A percentile compares a stretch with the other conserved stretches of the same genome.
phyloP scores from a whole-genome alignment of 2,113 vertebrate genomes.

The Tamias sibiricus region DNA sequence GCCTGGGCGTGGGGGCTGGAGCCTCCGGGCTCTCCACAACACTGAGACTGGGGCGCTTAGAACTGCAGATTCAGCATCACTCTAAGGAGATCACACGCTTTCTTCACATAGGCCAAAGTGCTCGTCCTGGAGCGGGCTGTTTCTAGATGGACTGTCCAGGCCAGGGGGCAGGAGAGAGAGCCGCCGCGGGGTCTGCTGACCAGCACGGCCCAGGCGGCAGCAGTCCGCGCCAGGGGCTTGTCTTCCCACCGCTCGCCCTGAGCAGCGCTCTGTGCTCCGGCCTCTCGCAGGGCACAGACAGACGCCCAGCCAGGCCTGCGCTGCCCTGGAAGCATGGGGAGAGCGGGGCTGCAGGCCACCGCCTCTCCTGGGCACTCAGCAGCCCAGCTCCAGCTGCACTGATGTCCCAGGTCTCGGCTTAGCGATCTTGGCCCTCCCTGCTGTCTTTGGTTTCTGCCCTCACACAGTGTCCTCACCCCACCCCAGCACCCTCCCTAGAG shows the following conservation, averaged over 20 bases:
- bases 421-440: too few relatives aligned
- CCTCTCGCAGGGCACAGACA: fast-evolving
- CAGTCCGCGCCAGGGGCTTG: fast-evolving
- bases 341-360: too few relatives aligned
- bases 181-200: background rate
- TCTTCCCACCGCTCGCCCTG: background rate
- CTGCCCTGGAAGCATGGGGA: background rate
- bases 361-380: background rate
- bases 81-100: background rate
- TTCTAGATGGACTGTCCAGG: background rate
- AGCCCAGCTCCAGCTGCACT: too few relatives aligned
- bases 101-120: background rate
- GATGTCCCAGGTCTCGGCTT: too few relatives aligned
- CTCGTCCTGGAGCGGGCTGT: background rate
- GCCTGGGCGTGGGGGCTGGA: too few relatives aligned
- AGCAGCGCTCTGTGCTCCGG: background rate
- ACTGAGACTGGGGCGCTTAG: background rate
- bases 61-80: background rate
- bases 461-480: background rate
- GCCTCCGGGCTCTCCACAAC: background rate
- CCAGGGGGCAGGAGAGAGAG: background rate
- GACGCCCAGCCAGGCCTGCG: background rate
- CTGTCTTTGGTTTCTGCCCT: background rate
- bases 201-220: fast-evolving
- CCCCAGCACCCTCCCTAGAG: background rate